Evolutionary conservation across 1,140 invertebrate species (phyloP).

Genomic region (Sinella curviseta): DNA sequence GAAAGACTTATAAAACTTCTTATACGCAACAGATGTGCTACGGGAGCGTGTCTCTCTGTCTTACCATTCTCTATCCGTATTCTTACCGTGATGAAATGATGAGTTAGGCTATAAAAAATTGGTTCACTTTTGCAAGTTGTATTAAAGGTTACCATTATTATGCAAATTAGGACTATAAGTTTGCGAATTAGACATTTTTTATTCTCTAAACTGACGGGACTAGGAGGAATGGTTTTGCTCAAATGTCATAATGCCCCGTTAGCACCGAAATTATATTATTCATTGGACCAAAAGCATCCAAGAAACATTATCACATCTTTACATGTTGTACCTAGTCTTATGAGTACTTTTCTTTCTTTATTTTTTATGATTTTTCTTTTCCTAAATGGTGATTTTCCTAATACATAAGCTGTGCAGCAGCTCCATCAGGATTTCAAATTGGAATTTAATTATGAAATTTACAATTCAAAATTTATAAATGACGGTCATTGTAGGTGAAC

Average conservation of each 20-base stretch:
- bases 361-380: too few relatives aligned
- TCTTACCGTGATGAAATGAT: not conserved
- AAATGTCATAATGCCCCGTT: not conserved
- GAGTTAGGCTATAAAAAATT: not conserved
- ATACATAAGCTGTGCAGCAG: too few relatives aligned
- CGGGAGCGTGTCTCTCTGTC: not conserved
- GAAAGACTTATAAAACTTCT: too few relatives aligned
- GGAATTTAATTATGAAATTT: too few relatives aligned
- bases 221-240: too few relatives aligned
- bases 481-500: too few relatives aligned
- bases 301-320: not conserved
- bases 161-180: not conserved
- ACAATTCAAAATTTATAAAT: too few relatives aligned
- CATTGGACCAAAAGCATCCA: not conserved
- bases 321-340: too few relatives aligned
- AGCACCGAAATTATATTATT: not conserved
- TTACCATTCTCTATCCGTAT: not conserved
- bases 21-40: not conserved
- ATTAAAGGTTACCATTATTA: not conserved
- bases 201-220: not conserved
- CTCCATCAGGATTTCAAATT: too few relatives aligned
- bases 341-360: too few relatives aligned
- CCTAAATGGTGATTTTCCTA: too few relatives aligned
- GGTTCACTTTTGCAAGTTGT: not conserved
- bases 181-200: not conserved